A percentile compares a stretch with the other conserved stretches of the same genome.
Evolutionary conservation across 1,140 invertebrate genomes (phyloP).

Genomic region (Acromyrmex heyeri): DNA sequence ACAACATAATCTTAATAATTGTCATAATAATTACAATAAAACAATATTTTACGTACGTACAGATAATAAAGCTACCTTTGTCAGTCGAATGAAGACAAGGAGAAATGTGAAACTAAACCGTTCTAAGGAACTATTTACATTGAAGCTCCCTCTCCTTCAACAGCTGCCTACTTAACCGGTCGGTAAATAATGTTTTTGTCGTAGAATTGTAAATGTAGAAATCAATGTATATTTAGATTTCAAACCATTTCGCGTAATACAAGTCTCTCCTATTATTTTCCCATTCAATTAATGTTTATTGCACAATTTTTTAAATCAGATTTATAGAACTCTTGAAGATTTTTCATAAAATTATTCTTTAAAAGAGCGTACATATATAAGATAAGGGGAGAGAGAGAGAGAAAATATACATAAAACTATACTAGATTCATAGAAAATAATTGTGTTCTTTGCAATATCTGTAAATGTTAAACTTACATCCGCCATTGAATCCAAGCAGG

Average conservation of each 20-base stretch:
- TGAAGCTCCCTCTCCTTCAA: not conserved
- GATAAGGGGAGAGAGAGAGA: too few relatives aligned
- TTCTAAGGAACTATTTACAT: conserved; percentile 12
- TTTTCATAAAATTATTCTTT: not conserved
- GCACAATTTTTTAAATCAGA: not conserved
- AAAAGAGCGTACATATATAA: not conserved
- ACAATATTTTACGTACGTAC: not conserved
- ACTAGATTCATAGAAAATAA: not conserved
- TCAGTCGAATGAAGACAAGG: not conserved
- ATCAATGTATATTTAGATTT: not conserved
- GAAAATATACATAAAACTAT: not conserved
- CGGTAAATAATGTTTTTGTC: conserved; percentile 36
- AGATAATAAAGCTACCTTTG: not conserved
- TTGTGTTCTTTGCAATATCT: not conserved
- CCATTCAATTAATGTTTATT: not conserved
- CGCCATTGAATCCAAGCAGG: not conserved
- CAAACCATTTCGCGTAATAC: too few relatives aligned
- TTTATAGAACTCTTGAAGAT: not conserved
- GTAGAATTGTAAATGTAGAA: not conserved
- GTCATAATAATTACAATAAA: conserved; percentile 5
- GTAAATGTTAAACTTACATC: not conserved
- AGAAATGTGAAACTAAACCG: not conserved
- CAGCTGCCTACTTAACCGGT: conserved; percentile 5
- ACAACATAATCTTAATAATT: not conserved
- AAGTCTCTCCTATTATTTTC: not conserved